These are phyloP conservation scores for Siderastrea siderea DNA, from an alignment of 92 coral and sea anemone genomes.

Conservation along the genomic window DNA sequence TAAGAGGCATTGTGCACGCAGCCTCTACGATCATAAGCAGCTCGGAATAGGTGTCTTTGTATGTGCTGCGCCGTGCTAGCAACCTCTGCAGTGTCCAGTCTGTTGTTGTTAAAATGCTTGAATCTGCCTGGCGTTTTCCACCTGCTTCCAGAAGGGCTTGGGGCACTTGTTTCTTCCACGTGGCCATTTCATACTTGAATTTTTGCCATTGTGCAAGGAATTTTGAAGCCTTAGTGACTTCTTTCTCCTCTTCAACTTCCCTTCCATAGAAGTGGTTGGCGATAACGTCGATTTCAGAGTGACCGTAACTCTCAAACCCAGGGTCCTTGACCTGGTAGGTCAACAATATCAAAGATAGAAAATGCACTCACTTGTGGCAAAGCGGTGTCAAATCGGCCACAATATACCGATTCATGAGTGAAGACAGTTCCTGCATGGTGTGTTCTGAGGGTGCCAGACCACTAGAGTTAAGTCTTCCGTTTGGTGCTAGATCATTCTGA, in stretches of 20 bases:
- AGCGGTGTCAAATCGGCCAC: too few species aligned
- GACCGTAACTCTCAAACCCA: constrained; percentile 28
- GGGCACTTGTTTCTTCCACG: constrained; percentile 26
- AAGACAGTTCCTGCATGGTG: not conserved
- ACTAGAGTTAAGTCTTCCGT: not conserved
- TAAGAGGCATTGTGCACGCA: constrained; percentile 16
- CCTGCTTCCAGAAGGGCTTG: constrained; percentile 22
- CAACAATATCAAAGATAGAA: too few species aligned
- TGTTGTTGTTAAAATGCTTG: constrained; percentile 36
- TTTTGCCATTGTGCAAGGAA: constrained; percentile 2
- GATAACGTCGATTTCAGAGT: constrained; percentile 30
- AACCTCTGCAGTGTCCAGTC: constrained; percentile 34
- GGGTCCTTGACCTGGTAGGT: not conserved
- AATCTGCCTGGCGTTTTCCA: not conserved
- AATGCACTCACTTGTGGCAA: too few species aligned
- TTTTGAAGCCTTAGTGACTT: constrained; percentile 1
- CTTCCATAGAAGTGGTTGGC: constrained; percentile 23
- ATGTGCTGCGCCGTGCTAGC: constrained; percentile 18
- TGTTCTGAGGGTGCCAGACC: not conserved
- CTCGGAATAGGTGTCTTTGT: constrained; percentile 23
- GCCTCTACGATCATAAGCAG: constrained; percentile 9
- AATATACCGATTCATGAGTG: too few species aligned
- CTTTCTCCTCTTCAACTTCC: constrained; percentile 32
- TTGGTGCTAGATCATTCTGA: not conserved
- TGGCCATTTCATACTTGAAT: not conserved